Evolutionary conservation across 1,140 invertebrate species (phyloP), one percentile per base, ranked within the genome.

Genomic region (Zophobas morio): DNA sequence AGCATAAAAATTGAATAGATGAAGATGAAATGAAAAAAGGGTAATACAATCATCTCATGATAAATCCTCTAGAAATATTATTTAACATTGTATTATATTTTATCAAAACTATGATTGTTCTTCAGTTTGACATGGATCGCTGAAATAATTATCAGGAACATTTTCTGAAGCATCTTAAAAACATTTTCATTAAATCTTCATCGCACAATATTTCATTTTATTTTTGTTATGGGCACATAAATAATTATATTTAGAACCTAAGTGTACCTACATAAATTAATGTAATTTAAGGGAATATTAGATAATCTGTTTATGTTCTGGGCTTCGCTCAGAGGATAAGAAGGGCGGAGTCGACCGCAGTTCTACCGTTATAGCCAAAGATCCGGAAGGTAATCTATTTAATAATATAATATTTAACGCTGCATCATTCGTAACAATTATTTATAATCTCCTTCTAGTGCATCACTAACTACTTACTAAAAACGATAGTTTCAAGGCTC

Each of bases 341-440:
- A 96, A 96, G 88, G 92, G 90, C 88, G 94, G 93, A 85, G 95
- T 96, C 88, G 95, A 97, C 90, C 93, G 95, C 88, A 95, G 95
- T 88, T 95, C 95, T 87, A 97, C 95, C 85, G 95, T 97, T 86
- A 96, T 97, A 89, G 95, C 95, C 87, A 96, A 96, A 93, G 95
- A 97, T 85, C 94, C 95, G 83, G 94, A 95, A 94, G 95, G 94
- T 91, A 94, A 93, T 76, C 40, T 34, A 70, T 63, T 75, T 77
- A 77, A 77, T 73, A 66, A 78, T 75, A 53, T 72, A 71, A 71
- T 49, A 53, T 63, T 54, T 39, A 72, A 49, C 70, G 70, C 76
- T 80, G 79, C 74, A 80, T 75, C 76, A 75, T 72, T 57, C 51
- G 56, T 63, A 77, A 76, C 60, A 79, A 75, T 36, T 36, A 54